These are phyloP conservation scores for Phodopus roborovskii DNA, from an alignment of 2,113 vertebrate species.

Conservation along the genomic window DNA sequence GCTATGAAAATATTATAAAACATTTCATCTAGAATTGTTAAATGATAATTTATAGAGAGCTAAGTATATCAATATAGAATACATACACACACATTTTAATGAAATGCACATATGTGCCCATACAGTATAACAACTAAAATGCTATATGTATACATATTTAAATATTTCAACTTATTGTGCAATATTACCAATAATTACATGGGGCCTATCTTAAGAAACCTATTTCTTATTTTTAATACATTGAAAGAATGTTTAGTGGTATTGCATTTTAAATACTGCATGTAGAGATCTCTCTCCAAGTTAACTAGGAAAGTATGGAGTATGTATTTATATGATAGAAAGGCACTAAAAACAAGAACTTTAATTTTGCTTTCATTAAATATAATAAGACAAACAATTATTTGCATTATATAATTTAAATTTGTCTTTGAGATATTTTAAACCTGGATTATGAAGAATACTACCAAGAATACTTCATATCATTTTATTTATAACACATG, in stretches of 20 bases:
- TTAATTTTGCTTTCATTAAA: background rate
- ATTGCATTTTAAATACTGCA: background rate
- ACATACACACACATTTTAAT: background rate
- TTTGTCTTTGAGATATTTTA: background rate
- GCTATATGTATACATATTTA: background rate
- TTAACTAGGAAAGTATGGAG: background rate
- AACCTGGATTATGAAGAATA: background rate
- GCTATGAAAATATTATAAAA: background rate
- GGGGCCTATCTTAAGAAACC: background rate
- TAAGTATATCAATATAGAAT: too few species aligned
- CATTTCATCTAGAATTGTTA: too few species aligned
- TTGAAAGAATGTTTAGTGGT: background rate
- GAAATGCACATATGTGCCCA: background rate
- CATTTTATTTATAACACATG: background rate
- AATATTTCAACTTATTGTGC: slow-evolving; percentile 34
- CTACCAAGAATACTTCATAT: background rate
- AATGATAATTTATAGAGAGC: too few species aligned
- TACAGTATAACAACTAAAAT: background rate
- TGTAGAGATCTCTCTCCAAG: background rate
- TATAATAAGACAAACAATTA: background rate
- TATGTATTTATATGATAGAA: background rate
- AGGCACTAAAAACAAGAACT: background rate
- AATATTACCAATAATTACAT: slow-evolving; percentile 17
- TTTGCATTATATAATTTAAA: slow-evolving; percentile 26
- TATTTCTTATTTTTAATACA: background rate